Base-by-base conservation (phyloP, 2,888 invertebrate genomes). In the Tinea semifulvella region DNA sequence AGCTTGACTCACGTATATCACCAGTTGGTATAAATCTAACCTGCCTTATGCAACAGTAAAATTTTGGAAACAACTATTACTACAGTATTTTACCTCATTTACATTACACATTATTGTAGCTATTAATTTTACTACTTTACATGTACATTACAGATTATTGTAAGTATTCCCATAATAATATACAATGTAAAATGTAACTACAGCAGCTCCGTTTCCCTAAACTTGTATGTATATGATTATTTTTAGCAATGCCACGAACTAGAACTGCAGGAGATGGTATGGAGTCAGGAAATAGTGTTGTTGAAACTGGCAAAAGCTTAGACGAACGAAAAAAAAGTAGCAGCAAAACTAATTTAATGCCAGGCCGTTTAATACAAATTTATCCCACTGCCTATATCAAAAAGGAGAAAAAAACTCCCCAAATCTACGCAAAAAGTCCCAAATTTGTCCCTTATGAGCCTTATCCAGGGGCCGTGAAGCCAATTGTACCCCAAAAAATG, bases 381-480 rank as follows among this genome's bases (percentile, higher is more conserved):
- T 77, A 63, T 50, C 65, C 88, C 42, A 88, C 90, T 8, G 87
- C 85, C 54, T 76, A 87, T 49, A 72, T 88, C 25, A 82, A 72
- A 44, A 73, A 81, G 11, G 79, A 83, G 35, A 85, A 83, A 52
- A 85, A 84, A 54, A 79, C 79, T 42, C 74, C 80, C 11, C 75
- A 72, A 31, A 75, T 76, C 49, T 68, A 82, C 42, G 67, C 85
- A 8, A 88, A 87, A 56, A 88, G 89, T 52, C 92, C 93, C 0
- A 93, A 90, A 61, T 94, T 94, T 66, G 85, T 95, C 25, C 94
- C 94, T 0, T 93, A 91, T 54, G 94, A 95, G 60, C 94, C 94
- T 0, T 94, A 94, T 60, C 88, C 92, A 58, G 92, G 88, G 11
- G 93, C 94, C 42, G 89, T 92, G 0, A 90, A 88, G 59, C 91